These are phyloP conservation scores for Gonioctena quinquepunctata DNA, from an alignment of 1,140 invertebrate genomes.

Conservation along the genomic window DNA sequence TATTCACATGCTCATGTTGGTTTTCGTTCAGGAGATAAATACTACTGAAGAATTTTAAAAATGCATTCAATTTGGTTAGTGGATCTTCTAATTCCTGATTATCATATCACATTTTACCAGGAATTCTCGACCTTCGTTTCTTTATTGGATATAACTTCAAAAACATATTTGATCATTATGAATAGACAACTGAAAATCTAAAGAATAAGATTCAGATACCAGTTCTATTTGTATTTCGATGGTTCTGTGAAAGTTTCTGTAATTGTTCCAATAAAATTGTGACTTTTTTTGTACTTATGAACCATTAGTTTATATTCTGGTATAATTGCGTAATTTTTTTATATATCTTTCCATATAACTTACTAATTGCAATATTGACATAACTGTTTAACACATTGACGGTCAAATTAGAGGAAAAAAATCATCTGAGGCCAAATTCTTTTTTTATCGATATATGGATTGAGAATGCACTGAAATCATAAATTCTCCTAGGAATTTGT, in stretches of 20 bases:
- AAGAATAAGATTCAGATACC: background rate
- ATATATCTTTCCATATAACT: no score
- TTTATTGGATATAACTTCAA: background rate
- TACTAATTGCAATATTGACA: no score
- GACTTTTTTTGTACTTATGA: background rate
- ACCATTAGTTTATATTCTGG: no score
- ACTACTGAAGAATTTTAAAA: background rate
- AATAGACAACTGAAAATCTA: background rate
- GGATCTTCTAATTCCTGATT: background rate
- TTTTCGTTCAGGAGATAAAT: background rate
- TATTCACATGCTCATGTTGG: background rate
- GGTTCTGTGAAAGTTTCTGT: background rate
- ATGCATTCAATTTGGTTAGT: background rate
- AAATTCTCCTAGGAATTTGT: no score
- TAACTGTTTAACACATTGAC: no score
- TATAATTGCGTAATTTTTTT: no score
- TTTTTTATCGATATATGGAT: no score
- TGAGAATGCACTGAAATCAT: no score
- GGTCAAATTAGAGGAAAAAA: no score
- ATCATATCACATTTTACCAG: background rate
- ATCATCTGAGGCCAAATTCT: no score
- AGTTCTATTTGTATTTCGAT: background rate
- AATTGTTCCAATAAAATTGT: background rate
- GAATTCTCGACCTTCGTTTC: background rate
- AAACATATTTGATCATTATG: background rate